Evolutionary conservation across 2,888 invertebrate species (phyloP), one percentile per base, ranked within the genome.

Genomic region (Amphipoea lucens): DNA sequence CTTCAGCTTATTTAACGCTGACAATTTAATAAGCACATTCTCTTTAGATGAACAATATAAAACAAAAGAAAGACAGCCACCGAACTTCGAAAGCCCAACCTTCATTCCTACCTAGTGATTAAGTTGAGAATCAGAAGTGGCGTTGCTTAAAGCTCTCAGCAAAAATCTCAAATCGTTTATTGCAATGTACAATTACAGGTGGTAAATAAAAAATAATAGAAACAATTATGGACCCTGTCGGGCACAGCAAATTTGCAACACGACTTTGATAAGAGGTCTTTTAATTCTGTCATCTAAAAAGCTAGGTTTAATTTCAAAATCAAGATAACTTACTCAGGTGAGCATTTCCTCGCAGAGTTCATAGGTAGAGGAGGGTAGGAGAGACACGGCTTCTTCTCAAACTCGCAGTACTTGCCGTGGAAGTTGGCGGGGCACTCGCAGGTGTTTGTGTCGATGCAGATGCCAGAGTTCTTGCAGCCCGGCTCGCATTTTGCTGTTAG

Each of bases 381-480:
- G 23, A 98, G 94, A 90, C 98, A 98, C 0, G 98, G 98, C 81
- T 97, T 97, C 91, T 97, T 98, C 92, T 98, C 98, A 85, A 97
- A 97, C 95, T 98, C 98, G 91, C 99, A 99, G 89, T 97, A 97
- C 0, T 97, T 97, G 6, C 98, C 98, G 67, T 97, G 97, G 94
- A 97, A 98, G 91, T 98, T 98, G 71, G 97, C 97, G 0, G 98
- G 97, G 90, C 99, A 99, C 65, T 97, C 95, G 91, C 99, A 99
- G 0, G 97, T 96, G 92, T 98, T 98, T 0, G 98, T 98, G 48
- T 97, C 97, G 5, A 98, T 93, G 91, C 99, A 99, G 73, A 98
- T 98, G 0, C 99, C 99, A 76, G 97, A 98, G 94, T 99, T 98
- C 92, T 98, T 97, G 93, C 99, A 99, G 0, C 97, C 96, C 0